A percentile compares a stretch with the other conserved stretches of the same genome.
Evolutionary conservation across 2,888 invertebrate species (phyloP).

Genomic region (Arrhopalites spinosus): DNA sequence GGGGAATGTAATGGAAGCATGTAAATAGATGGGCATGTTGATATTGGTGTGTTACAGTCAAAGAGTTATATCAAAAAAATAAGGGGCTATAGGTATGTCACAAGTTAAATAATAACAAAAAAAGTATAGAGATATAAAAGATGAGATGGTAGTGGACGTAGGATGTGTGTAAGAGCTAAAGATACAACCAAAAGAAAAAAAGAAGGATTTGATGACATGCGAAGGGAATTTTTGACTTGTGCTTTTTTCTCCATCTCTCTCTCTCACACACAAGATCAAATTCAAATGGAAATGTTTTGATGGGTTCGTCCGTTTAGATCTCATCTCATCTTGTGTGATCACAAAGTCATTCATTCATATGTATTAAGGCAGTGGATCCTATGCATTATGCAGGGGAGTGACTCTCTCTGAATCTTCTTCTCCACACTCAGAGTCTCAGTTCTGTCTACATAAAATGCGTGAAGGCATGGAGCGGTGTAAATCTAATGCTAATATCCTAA

Average conservation of each 20-base stretch:
- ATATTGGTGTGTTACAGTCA: constrained; percentile 16
- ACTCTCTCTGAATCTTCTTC: constrained; percentile 14
- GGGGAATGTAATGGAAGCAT: background rate
- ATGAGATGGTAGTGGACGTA: too few relatives aligned
- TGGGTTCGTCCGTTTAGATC: constrained; percentile 31
- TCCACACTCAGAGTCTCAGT: background rate
- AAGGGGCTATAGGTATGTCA: background rate
- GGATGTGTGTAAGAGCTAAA: too few relatives aligned
- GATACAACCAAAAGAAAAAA: background rate
- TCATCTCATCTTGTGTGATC: constrained; percentile 11
- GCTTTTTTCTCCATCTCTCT: background rate
- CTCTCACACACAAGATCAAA: background rate
- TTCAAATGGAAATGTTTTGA: constrained; percentile 27
- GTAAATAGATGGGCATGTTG: constrained; percentile 17
- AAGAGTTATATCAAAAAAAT: background rate
- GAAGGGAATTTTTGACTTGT: constrained; percentile 26
- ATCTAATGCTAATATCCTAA: constrained; percentile 32
- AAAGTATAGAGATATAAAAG: too few relatives aligned
- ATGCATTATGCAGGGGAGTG: constrained; percentile 33
- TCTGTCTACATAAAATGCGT: constrained; percentile 5
- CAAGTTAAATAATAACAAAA: too few relatives aligned
- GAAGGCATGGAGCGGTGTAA: constrained; percentile 20
- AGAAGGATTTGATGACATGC: constrained; percentile 17
- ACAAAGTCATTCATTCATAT: constrained; percentile 32
- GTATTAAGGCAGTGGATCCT: constrained; percentile 4